Evolutionary conservation across 2,888 invertebrate species (phyloP), one percentile per base, ranked within the genome.

Genomic region (Hydriomena furcata): DNA sequence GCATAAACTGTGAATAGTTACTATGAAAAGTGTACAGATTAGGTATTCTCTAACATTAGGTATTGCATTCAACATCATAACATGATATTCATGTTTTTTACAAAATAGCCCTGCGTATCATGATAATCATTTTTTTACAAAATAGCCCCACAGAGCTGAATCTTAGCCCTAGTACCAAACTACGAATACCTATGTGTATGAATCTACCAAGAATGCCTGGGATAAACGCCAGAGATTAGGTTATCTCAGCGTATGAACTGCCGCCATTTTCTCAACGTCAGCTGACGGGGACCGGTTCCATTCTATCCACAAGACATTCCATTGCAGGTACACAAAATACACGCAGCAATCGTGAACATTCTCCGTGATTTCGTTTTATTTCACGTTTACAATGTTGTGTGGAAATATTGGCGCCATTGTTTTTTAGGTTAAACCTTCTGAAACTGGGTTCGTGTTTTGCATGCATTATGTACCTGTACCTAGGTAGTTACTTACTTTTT

Each of bases 281-380:
- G 86, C 85, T 85, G 85, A 79, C 71, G 57, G 50, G n/a, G 73
- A 87, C 88, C 87, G 84, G 88, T 87, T 82, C 66, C 65, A 65
- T 68, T 68, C 68, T 68, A 77, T 17, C 40, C 32, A 30, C 23
- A 67, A n/a, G 77, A 40, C 52, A 85, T 85, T 81, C 84, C 84
- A 71, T 65, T 70, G 77, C 82, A 84, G 83, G 86, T 85, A 83
- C 56, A 74, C 37, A 51, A 35, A 52, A 40, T 41, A 52, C 46
- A 52, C 47, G 41, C 52, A 40, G 43, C 28, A 65, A 64, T 72
- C 64, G 70, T 75, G 73, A 69, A 68, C 77, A 79, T 81, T 79
- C 80, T 73, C 63, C 66, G 66, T 72, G 68, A 65, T 69, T 79
- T 71, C 59, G 63, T 73, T 71, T 63, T 58, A 65, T 73, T 74